These are phyloP conservation scores for Pedionomus torquatus DNA, from an alignment of 2,113 vertebrate species.

Conservation along the genomic window DNA sequence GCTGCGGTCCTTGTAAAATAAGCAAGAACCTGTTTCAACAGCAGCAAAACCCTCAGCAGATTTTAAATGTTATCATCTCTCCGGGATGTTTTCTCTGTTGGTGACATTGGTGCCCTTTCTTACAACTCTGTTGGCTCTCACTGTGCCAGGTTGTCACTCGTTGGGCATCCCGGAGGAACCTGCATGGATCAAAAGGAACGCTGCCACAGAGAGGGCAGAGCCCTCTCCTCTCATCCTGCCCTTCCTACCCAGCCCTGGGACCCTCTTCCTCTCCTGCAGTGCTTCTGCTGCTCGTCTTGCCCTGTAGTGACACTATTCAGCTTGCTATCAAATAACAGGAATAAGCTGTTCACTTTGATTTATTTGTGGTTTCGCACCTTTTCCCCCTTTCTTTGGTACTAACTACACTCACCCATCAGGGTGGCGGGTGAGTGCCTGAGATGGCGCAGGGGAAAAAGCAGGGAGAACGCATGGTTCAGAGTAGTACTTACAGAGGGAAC, in stretches of 20 bases:
- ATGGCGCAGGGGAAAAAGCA: neutral
- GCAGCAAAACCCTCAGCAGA: neutral
- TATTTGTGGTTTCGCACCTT: neutral
- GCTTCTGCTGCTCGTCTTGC: neutral
- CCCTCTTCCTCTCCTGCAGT: neutral
- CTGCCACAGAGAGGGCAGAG: neutral
- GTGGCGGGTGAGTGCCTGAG: neutral
- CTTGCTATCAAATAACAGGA: rapidly evolving
- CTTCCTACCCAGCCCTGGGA: neutral
- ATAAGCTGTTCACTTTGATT: neutral
- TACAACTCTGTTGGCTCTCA: neutral
- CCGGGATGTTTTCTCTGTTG: neutral
- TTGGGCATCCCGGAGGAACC: neutral
- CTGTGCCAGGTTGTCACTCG: neutral
- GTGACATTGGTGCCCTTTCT: neutral
- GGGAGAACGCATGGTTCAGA: neutral
- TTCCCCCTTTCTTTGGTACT: neutral
- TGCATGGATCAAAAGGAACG: rapidly evolving
- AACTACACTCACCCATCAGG: neutral
- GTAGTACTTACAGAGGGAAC: neutral
- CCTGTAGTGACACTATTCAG: neutral
- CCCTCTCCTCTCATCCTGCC: rapidly evolving
- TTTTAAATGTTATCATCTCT: neutral
- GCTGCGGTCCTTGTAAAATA: neutral
- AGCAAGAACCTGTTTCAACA: neutral